phyloP scores from a whole-genome alignment of 1,140 invertebrate species.

The Oedothorax gibbosus region DNA sequence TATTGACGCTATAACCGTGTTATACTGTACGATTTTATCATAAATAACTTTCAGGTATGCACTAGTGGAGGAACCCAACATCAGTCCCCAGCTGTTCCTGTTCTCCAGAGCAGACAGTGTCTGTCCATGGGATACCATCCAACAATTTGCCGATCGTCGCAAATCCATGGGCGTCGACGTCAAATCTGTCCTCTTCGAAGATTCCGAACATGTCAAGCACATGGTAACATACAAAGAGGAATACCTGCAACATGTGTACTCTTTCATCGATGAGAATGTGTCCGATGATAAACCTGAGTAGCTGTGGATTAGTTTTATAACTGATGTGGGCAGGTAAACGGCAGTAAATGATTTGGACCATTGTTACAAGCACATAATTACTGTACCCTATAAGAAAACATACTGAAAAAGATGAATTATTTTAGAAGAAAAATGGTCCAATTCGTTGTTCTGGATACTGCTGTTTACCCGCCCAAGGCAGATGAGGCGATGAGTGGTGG shows the following conservation, averaged over 20 bases:
- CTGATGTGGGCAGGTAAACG: no score
- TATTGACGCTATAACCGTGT: no score
- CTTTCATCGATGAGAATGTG: slow-evolving; percentile 71
- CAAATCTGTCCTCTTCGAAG: slow-evolving; percentile 75
- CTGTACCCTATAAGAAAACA: no score
- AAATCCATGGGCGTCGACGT: slow-evolving; percentile 74
- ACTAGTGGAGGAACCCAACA: slow-evolving; percentile 70
- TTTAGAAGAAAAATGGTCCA: no score
- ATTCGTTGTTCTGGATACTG: no score
- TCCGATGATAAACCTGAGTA: neutral
- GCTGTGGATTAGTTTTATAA: no score
- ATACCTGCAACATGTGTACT: slow-evolving; percentile 75
- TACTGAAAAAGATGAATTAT: no score
- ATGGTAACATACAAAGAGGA: slow-evolving; percentile 72
- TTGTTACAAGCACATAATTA: no score
- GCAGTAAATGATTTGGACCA: no score
- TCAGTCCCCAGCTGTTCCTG: slow-evolving; percentile 79
- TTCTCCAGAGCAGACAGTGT: slow-evolving; percentile 79
- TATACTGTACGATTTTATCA: no score
- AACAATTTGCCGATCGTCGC: slow-evolving; percentile 69
- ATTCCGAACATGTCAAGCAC: slow-evolving; percentile 80
- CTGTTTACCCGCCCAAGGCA: no score
- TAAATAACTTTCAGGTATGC: slow-evolving; percentile 58
- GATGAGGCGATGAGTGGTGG: no score
- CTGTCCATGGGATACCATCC: slow-evolving; percentile 71